Evolutionary conservation across 2,113 vertebrate species (phyloP), one percentile per base, ranked within the genome.

Genomic region (Mohoua ochrocephala): DNA sequence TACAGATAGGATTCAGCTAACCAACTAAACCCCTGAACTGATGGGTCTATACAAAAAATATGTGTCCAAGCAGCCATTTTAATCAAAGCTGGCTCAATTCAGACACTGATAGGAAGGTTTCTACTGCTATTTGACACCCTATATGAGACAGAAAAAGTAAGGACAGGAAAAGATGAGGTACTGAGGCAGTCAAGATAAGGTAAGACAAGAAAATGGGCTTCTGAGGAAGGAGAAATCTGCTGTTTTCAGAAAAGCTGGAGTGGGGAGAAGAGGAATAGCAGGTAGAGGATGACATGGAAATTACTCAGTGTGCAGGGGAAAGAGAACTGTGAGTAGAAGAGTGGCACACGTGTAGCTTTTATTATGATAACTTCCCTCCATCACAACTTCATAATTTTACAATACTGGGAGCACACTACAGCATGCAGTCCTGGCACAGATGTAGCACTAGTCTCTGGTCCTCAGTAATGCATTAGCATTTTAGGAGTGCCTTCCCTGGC

Each of bases 291-390:
- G 41, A 35, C 7, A 53, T 5, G 17, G 28, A 76, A 49, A 75
- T 52, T 28, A 56, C 27, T 44, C 45, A 45, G 18, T 15, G 8
- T 47, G 11, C 30, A 50, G 9, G 4, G 35, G 16, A 84, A 91
- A 54, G 18, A 71, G 82, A 91, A 68, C 42, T 15, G 8, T 27
- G 42, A 75, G 35, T 39, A 44, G 30, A 61, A 45, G 27, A 68
- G 33, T 4, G 24, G 15, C 35, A 68, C 1, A 1, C 1, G 2
- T 3, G 0, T 15, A 44, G 20, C 4, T 93, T 87, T 59, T 74
- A n/a, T 57, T 53, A 57, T 21, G 3, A 60, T 54, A 47, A 44
- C 28, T 64, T 70, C 21, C 33, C 23, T 71, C 50, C 16, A 30
- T 41, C 33, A 54, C 54, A 74, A 10, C 69, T 31, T 54, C 2